These are phyloP conservation scores for Tolmerus cingulatus DNA, from an alignment of 2,888 invertebrate species.

Conservation along the genomic window DNA sequence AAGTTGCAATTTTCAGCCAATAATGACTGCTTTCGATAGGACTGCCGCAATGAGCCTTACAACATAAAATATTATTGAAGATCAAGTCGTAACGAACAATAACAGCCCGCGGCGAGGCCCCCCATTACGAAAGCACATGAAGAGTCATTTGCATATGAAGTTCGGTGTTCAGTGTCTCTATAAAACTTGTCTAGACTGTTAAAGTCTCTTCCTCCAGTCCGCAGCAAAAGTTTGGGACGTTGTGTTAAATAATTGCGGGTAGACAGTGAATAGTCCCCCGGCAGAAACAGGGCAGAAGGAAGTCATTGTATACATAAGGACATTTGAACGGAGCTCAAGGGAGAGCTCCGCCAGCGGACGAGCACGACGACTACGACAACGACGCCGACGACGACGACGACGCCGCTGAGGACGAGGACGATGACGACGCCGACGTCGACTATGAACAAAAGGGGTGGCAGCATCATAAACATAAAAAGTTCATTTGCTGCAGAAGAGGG, in stretches of 20 bases:
- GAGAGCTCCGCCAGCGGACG: background rate
- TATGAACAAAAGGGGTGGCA: slow-evolving; percentile 31
- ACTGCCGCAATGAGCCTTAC: background rate
- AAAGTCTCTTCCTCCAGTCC: background rate
- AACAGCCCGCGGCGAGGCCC: background rate
- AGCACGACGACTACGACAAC: background rate
- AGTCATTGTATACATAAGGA: slow-evolving; percentile 47
- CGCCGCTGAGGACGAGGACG: background rate
- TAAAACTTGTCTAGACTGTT: slow-evolving; percentile 31
- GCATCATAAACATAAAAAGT: slow-evolving; percentile 36
- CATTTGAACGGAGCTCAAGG: slow-evolving; percentile 36
- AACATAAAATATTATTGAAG: background rate
- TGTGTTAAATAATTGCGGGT: slow-evolving; percentile 40
- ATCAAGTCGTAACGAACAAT: background rate
- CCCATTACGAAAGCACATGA: background rate
- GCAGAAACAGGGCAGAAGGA: slow-evolving; percentile 18
- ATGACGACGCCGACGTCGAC: background rate
- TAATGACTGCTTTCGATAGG: background rate
- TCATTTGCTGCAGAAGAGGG: slow-evolving; percentile 42
- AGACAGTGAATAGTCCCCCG: slow-evolving; percentile 30
- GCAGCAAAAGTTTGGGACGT: slow-evolving; percentile 27
- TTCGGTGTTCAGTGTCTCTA: slow-evolving; percentile 2
- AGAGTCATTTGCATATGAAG: slow-evolving; percentile 9
- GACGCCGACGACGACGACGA: background rate
- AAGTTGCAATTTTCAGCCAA: background rate